Base-by-base conservation (phyloP, 2,888 invertebrate genomes). In the Nebria salina region DNA sequence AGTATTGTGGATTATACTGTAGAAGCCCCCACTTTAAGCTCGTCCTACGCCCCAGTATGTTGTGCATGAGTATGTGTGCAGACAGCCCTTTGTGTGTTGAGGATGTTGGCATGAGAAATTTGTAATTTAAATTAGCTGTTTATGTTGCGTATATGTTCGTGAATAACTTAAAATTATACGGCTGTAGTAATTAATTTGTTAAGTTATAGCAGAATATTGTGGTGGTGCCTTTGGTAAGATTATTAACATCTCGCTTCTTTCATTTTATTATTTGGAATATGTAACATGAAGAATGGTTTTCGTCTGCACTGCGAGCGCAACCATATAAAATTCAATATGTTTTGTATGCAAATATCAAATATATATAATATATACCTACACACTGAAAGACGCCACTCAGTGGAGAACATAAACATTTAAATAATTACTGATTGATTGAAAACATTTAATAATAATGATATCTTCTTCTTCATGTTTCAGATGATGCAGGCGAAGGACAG, bases 401-500 rank as follows among this genome's bases (percentile, higher is more conserved):
- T 54, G 54, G 2, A 54, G 54, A 54, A 54, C 54, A 54, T 54
- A 54, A 54, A 13, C 4, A 54, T 54, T 54, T 54, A 54, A 54
- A 54, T 54, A 54, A 54, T 54, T 8, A 54, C 54, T 8, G 54
- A 54, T 13, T 11, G 0, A 54, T 4, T 4, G 13, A 11, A 54
- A 54, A 54, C 13, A 54, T 2, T 11, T 54, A 6, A 54, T 54
- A 54, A 54, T 2, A 1, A 26, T 76, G 20, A 25, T 25, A 72
- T 75, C 77, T 64, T 79, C 72, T 79, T 84, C 85, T 85, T 82
- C 85, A 84, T 86, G 83, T 91, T 91, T 34, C 91, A 92, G 92
- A 92, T 91, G 92, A 41, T 75, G 80, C 41, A 11, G 72, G 75
- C 65, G 75, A 80, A 20, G 80, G 65, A 15, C 76, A 66, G 76